A percentile compares a stretch with the other conserved stretches of the same genome.
These are phyloP conservation scores for Protophormia terraenovae DNA, from an alignment of 2,888 invertebrate genomes.

Conservation along the genomic window DNA sequence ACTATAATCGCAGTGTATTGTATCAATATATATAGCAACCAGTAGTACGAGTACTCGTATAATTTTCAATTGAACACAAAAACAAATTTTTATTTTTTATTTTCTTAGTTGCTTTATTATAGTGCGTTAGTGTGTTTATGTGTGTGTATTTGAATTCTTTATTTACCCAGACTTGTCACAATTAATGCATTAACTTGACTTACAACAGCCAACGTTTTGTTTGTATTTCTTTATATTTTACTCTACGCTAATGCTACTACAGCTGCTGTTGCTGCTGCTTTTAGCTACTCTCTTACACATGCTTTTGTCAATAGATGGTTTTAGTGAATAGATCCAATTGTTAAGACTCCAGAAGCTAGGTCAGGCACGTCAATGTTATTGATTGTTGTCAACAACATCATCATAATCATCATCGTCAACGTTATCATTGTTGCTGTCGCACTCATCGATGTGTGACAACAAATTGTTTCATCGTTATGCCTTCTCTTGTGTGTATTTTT, in stretches of 20 bases:
- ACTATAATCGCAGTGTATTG: neutral
- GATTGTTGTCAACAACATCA: constrained; percentile 4
- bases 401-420: neutral
- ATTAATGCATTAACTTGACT: constrained; percentile 36
- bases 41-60: too few relatives aligned
- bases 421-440: neutral
- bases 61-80: neutral
- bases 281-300: neutral
- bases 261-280: too few relatives aligned
- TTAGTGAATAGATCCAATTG: constrained; percentile 25
- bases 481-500: neutral
- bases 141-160: neutral
- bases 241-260: neutral
- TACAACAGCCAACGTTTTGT: neutral
- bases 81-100: neutral
- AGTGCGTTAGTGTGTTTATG: neutral
- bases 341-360: constrained; percentile 37
- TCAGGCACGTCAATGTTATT: constrained; percentile 49
- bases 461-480: constrained; percentile 13
- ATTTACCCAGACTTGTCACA: constrained; percentile 31
- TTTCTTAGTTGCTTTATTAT: neutral
- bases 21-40: too few relatives aligned
- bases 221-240: neutral
- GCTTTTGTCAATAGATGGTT: constrained; percentile 19
- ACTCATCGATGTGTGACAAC: constrained; percentile 1